Percentiles rank a stretch among this genome's conserved stretches.
Conservation (phyloP, 2,888 invertebrate species). For the Loripinus fragilis region DNA sequence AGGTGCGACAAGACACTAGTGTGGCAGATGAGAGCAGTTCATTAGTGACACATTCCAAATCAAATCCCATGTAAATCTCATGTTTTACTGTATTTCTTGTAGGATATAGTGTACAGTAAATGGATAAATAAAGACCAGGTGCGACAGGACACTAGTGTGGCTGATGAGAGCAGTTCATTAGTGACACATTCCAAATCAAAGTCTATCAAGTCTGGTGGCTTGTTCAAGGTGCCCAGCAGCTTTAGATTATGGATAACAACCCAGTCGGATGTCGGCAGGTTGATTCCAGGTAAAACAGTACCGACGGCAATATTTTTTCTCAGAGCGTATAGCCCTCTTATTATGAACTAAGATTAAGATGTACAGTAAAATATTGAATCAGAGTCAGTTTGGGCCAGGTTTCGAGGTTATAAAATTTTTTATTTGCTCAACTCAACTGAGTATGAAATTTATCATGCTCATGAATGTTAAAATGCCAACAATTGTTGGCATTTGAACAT, state of each 20-base stretch:
- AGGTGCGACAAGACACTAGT: conserved; percentile 53
- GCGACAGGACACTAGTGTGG: conserved; percentile 54
- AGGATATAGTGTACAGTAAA: conserved; percentile 74
- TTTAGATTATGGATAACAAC: conserved; percentile 81
- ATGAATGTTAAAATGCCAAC: too few relatives aligned
- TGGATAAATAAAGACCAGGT: conserved; percentile 55
- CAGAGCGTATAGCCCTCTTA: too few relatives aligned
- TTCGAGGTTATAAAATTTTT: too few relatives aligned
- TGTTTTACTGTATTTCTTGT: conserved; percentile 19
- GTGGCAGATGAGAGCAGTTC: conserved; percentile 66
- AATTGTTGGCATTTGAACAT: too few relatives aligned
- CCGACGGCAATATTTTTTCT: too few relatives aligned
- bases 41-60: conserved; percentile 65
- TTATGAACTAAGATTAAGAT: too few relatives aligned
- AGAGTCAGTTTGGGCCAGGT: too few relatives aligned
- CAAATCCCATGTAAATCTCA: conserved; percentile 21
- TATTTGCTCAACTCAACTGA: too few relatives aligned
- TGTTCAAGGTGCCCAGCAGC: conserved; percentile 63
- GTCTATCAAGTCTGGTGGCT: conserved; percentile 19
- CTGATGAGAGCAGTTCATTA: conserved; percentile 69
- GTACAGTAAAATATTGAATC: too few relatives aligned
- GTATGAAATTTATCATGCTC: too few relatives aligned
- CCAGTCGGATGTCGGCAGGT: conserved; percentile 69
- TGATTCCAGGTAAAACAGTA: conserved; percentile 81
- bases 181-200: conserved; percentile 64